phyloP scores from a whole-genome alignment of 1,140 invertebrate species.

The Drosophila littoralis region DNA sequence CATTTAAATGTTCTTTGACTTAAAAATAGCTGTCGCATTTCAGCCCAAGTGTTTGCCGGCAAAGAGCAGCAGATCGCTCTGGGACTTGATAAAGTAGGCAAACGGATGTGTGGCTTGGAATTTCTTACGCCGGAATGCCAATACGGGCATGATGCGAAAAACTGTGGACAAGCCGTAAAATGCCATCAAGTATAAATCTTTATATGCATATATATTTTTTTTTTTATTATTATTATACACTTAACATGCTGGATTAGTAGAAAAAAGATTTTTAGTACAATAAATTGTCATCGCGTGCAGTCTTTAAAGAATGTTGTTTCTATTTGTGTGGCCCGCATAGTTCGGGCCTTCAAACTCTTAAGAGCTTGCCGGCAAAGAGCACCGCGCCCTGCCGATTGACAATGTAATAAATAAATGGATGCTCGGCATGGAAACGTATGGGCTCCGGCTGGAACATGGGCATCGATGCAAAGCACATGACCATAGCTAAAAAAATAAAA shows the following conservation, averaged over 20 bases:
- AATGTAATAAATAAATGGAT: slow-evolving; percentile 60
- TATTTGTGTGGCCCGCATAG: not conserved
- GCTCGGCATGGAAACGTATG: slow-evolving; percentile 40
- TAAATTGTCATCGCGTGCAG: slow-evolving; percentile 28
- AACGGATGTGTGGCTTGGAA: slow-evolving; percentile 66
- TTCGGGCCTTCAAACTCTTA: not conserved
- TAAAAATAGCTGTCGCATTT: not conserved
- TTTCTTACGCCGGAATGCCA: slow-evolving; percentile 41
- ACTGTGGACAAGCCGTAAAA: slow-evolving; percentile 38
- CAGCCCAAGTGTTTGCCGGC: slow-evolving; percentile 47
- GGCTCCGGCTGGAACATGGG: slow-evolving; percentile 44
- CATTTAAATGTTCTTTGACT: not conserved
- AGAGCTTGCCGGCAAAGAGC: slow-evolving; percentile 49
- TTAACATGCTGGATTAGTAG: slow-evolving; percentile 52
- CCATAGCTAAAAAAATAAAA: slow-evolving; percentile 39
- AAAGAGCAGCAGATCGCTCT: slow-evolving; percentile 49
- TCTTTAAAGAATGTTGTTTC: slow-evolving; percentile 24
- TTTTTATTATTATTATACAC: slow-evolving; percentile 7
- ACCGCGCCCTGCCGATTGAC: slow-evolving; percentile 20
- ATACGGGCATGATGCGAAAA: slow-evolving; percentile 63
- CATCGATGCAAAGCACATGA: slow-evolving; percentile 46
- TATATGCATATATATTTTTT: slow-evolving; percentile 9
- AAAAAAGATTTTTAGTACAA: slow-evolving; percentile 32
- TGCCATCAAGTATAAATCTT: not conserved
- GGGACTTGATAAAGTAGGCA: slow-evolving; percentile 49